These are phyloP conservation scores for Platichthys flesus DNA, from an alignment of 2,113 vertebrate species.

Conservation along the genomic window DNA sequence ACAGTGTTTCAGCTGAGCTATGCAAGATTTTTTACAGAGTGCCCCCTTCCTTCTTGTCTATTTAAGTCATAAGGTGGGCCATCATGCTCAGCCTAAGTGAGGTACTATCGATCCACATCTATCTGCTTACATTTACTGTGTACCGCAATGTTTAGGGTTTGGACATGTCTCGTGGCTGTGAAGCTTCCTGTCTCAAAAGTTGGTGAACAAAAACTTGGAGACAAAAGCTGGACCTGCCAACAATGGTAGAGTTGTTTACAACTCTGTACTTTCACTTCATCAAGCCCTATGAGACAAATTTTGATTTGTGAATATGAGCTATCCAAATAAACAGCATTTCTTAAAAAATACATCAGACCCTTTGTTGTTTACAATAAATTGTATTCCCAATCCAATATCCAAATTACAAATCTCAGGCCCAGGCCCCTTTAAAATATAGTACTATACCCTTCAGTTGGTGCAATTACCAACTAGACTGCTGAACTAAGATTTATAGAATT, in stretches of 20 bases:
- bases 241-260: not conserved
- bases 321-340: too few species aligned
- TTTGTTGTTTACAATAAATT: not conserved
- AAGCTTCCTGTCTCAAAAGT: not conserved
- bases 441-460: not conserved
- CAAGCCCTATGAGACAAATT: too few species aligned
- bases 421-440: not conserved
- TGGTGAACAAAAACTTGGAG: not conserved
- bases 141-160: not conserved
- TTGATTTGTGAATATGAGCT: too few species aligned
- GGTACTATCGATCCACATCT: not conserved
- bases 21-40: too few species aligned
- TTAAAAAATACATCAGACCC: not conserved
- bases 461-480: too few species aligned
- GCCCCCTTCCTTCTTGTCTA: too few species aligned
- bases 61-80: slow-evolving; percentile 9
- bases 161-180: too few species aligned
- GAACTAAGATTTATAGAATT: too few species aligned
- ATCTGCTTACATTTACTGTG: not conserved
- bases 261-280: not conserved
- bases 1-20: too few species aligned
- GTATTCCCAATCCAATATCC: not conserved
- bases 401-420: not conserved
- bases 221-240: not conserved
- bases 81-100: not conserved